Evolutionary conservation across 2,888 invertebrate species (phyloP), one percentile per base, ranked within the genome.

Genomic region (Polydrusus pterygomalis): DNA sequence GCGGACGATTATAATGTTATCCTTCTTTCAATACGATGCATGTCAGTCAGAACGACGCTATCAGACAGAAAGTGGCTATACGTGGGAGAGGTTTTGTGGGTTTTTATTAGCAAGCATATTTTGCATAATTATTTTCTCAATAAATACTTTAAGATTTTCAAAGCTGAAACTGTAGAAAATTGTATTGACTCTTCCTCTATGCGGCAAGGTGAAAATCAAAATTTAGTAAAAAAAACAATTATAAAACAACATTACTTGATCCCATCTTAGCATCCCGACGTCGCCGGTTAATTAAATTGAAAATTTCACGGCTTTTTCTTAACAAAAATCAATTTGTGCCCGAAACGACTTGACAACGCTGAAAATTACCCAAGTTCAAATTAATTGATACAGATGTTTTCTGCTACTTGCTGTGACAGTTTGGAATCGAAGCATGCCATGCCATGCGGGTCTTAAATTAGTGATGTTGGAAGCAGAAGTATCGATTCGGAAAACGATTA

Each of bases 311-410:
- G 30, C 54, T 54, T 54, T n/a, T 54, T 54, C 54, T 54, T n/a
- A 30, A n/a, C 25, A 54, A 13, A 30, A 54, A 54, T 30, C 30
- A 30, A 54, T 54, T 30, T 25, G 54, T 30, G 30, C 8, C 54
- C 25, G 30, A 11, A 25, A 25, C 54, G 30, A 54, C n/a, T 54
- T 54, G 54, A 54, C 54, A 54, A 54, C 54, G 54, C n/a, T 54
- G 54, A 54, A 54, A 54, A 54, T 54, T 54, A 54, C 54, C 54
- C 54, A 30, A 13, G 25, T 54, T 54, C 13, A 45, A 63, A 63
- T 63, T 63, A 63, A 63, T 63, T 63, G 15, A 43, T 62, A 62
- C 62, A 63, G 47, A 63, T 63, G 63, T 63, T 63, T 67, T 68
- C 54, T 68, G 68, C 30, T 56, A 43, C 54, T 68, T 56, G 68